Evolutionary conservation across 2,113 vertebrate species (phyloP).

Genomic region (Oryzias woworae): DNA sequence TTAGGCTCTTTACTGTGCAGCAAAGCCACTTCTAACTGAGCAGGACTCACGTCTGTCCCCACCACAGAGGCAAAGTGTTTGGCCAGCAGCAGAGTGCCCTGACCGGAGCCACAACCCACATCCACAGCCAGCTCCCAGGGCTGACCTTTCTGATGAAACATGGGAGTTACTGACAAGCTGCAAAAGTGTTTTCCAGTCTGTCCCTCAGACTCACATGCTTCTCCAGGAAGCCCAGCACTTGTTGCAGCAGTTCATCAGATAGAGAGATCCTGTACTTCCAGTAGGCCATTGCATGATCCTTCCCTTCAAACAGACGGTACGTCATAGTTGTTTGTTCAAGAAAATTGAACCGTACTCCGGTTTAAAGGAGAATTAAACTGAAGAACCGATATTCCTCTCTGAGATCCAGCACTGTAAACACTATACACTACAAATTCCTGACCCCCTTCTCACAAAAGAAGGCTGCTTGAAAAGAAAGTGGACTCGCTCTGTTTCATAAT

Average conservation of each 20-base stretch:
- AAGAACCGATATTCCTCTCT: no score
- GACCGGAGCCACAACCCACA: conserved; percentile 85
- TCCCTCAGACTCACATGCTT: conserved; percentile 68
- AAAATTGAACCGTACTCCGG: no score
- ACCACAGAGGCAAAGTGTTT: conserved; percentile 79
- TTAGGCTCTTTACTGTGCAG: conserved; percentile 50
- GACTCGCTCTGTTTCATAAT: no score
- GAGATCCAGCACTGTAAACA: no score
- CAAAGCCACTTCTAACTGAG: conserved; percentile 79
- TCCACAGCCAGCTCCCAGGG: conserved; percentile 77
- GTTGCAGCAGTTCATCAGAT: conserved; percentile 64
- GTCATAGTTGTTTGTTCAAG: conserved; percentile 63
- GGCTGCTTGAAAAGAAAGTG: no score
- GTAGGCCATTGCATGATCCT: conserved; percentile 73
- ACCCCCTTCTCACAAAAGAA: no score
- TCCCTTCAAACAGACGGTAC: conserved; percentile 79
- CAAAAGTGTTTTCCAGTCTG: no score
- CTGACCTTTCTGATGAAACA: conserved; percentile 51
- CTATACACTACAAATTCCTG: no score
- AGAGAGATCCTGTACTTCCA: conserved; percentile 79
- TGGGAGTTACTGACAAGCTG: background rate
- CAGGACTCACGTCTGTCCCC: conserved; percentile 81
- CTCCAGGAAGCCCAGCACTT: conserved; percentile 72
- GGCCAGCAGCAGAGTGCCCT: conserved; percentile 77
- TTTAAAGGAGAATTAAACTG: no score